Evolutionary conservation across 2,797 vertebrate genomes (phyloP).

Genomic region (Australoheros facetus): DNA sequence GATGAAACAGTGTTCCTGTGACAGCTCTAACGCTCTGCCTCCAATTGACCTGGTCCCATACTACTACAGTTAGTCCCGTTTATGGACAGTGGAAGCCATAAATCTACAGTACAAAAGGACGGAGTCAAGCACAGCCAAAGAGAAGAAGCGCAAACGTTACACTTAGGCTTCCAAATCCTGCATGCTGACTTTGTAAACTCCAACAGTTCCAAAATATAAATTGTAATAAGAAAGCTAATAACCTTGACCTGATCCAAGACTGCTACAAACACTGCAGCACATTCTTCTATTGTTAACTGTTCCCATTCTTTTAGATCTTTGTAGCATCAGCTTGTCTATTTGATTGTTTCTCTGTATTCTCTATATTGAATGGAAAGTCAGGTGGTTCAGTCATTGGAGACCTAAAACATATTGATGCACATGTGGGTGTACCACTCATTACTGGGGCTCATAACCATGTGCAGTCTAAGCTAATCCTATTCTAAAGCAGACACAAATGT

Average conservation of each 20-base stretch:
- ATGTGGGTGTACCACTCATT: slow-evolving; percentile 19
- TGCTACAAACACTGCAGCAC: not conserved
- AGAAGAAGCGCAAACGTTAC: not conserved
- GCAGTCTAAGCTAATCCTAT: slow-evolving; percentile 27
- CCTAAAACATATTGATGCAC: not conserved
- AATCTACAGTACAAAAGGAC: slow-evolving; percentile 32
- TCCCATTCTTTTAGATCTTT: not conserved
- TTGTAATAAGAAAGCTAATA: not conserved
- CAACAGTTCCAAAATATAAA: not conserved
- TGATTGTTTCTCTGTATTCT: not conserved
- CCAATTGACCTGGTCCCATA: slow-evolving; percentile 56
- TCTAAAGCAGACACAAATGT: slow-evolving; percentile 4
- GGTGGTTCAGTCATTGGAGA: not conserved
- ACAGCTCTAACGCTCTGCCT: slow-evolving; percentile 51
- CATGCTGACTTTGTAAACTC: not conserved
- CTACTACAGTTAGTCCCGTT: slow-evolving; percentile 49
- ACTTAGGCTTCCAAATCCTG: not conserved
- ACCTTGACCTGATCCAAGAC: not conserved
- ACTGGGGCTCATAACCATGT: slow-evolving; percentile 13
- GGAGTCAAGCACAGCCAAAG: slow-evolving; percentile 12
- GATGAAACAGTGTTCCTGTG: slow-evolving; percentile 44
- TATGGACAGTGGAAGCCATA: slow-evolving; percentile 51
- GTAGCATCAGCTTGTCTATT: not conserved
- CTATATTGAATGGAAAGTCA: not conserved
- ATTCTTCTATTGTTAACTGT: not conserved